These are phyloP conservation scores for Pachypanchax playfairii DNA, from an alignment of 2,113 vertebrate genomes.

Conservation along the genomic window DNA sequence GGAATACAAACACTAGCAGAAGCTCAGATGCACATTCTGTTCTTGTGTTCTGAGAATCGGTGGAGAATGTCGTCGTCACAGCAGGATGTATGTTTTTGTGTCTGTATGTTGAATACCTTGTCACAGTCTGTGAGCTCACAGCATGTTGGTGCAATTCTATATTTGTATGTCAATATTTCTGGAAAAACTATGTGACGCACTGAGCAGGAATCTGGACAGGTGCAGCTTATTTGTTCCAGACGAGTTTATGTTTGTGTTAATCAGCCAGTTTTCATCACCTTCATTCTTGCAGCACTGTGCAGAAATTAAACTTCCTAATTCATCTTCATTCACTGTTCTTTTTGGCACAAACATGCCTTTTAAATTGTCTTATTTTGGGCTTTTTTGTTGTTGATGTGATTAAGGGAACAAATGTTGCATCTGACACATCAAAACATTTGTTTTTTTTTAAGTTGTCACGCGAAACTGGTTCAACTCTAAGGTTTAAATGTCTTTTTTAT, in stretches of 20 bases:
- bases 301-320: too few relatives aligned
- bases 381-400: too few relatives aligned
- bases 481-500: background rate
- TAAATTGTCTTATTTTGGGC: too few relatives aligned
- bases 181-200: background rate
- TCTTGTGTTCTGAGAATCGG: constrained; percentile 45
- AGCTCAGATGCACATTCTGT: constrained; percentile 35
- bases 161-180: background rate
- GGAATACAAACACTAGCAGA: constrained; percentile 35
- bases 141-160: background rate
- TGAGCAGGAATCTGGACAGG: constrained; percentile 5
- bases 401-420: too few relatives aligned
- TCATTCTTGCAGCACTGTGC: too few relatives aligned
- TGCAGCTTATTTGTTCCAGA: constrained; percentile 13
- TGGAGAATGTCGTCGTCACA: constrained; percentile 21
- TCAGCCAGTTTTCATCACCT: too few relatives aligned
- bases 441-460: too few relatives aligned
- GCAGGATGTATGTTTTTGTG: constrained; percentile 22
- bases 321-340: too few relatives aligned
- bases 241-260: background rate
- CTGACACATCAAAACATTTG: too few relatives aligned
- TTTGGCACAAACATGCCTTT: too few relatives aligned
- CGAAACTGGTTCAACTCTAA: background rate
- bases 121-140: constrained; percentile 15
- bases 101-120: constrained; percentile 19